Evolutionary conservation across 1,140 invertebrate species (phyloP).

Genomic region (Tribolium madens): DNA sequence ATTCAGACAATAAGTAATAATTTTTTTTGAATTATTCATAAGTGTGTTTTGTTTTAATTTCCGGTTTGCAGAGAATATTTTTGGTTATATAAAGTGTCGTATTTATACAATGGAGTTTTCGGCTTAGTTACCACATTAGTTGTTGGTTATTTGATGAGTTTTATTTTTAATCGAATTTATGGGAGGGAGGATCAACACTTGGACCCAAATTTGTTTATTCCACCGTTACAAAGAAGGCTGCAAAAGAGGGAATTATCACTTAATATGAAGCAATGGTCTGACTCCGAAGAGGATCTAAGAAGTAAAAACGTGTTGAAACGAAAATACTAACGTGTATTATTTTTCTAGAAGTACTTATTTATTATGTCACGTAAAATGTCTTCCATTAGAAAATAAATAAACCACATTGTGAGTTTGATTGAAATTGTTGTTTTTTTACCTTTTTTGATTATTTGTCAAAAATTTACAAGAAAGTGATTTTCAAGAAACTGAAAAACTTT

Average conservation of each 20-base stretch:
- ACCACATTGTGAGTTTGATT: background rate
- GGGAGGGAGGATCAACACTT: conserved; percentile 57
- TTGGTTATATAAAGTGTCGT: conserved; percentile 84
- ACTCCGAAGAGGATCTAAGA: background rate
- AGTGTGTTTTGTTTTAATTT: background rate
- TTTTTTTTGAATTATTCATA: conserved; percentile 38
- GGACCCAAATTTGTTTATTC: conserved; percentile 76
- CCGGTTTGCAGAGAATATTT: conserved; percentile 69
- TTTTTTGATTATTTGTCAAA: no score
- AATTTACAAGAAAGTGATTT: no score
- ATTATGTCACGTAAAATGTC: background rate
- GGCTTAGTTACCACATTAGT: conserved; percentile 76
- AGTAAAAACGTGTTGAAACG: background rate
- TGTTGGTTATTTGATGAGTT: conserved; percentile 75
- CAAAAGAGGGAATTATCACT: conserved; percentile 54
- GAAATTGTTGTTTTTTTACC: background rate
- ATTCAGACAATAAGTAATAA: conserved; percentile 32
- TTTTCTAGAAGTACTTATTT: conserved; percentile 11
- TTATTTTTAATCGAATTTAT: conserved; percentile 62
- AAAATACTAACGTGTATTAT: background rate
- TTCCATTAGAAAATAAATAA: background rate
- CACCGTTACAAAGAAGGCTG: conserved; percentile 71
- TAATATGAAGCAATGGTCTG: conserved; percentile 36
- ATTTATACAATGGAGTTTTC: conserved; percentile 86
- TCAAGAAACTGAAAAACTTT: no score